Conservation (phyloP, 2,797 vertebrate species). For the Tangara arthus region DNA sequence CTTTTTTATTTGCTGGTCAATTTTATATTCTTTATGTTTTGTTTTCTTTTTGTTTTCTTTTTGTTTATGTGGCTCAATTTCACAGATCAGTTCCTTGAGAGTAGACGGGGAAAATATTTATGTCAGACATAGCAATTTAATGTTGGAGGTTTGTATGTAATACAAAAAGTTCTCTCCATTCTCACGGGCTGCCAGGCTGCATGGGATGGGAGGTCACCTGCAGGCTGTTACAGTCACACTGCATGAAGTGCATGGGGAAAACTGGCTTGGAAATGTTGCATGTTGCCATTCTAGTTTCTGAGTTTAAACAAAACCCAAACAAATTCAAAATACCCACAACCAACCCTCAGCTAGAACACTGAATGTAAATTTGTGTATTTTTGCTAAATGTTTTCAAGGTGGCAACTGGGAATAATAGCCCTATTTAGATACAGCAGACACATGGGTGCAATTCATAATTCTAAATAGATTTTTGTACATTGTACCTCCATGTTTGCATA, state of each 20-base stretch:
- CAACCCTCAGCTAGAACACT: background rate
- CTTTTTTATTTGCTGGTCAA: constrained; percentile 57
- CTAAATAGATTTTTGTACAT: background rate
- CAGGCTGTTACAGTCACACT: constrained; percentile 80
- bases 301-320: background rate
- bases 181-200: constrained; percentile 80
- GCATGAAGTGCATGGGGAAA: constrained; percentile 86
- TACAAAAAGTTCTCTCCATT: constrained; percentile 71
- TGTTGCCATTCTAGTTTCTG: constrained; percentile 54
- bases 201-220: constrained; percentile 81
- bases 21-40: constrained; percentile 4
- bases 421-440: constrained; percentile 25
- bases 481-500: background rate
- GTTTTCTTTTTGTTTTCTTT: background rate
- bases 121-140: constrained; percentile 99
- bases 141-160: constrained; percentile 99
- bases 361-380: background rate
- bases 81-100: constrained; percentile 94
- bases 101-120: constrained; percentile 99
- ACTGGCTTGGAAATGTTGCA: constrained; percentile 62
- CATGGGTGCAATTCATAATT: background rate
- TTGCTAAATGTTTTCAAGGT: constrained; percentile 54
- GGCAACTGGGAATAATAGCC: constrained; percentile 65
- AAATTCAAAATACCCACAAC: background rate
- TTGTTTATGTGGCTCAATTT: constrained; percentile 80